These are phyloP conservation scores for Xiphophorus couchianus DNA, from an alignment of 2,113 vertebrate species.

Conservation along the genomic window DNA sequence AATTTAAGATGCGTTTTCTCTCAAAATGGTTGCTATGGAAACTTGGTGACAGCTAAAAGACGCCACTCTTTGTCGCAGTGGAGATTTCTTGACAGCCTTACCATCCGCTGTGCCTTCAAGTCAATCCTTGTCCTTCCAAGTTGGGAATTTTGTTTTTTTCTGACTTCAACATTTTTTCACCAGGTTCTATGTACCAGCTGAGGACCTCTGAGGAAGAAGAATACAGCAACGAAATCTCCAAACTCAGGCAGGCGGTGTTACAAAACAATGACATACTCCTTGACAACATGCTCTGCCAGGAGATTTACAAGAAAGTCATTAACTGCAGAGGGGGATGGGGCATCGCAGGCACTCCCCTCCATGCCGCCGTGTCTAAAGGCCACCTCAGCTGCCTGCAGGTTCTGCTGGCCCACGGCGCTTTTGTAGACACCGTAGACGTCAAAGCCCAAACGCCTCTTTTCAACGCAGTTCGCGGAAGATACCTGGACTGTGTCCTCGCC, in stretches of 20 bases:
- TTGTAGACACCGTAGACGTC: conserved; percentile 79
- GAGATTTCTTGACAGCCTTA: background rate
- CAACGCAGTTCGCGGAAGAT: conserved; percentile 78
- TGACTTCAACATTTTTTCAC: background rate
- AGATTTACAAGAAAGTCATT: conserved; percentile 86
- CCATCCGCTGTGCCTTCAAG: background rate
- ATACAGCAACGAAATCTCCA: conserved; percentile 72
- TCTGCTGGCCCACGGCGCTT: conserved; percentile 86
- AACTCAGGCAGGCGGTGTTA: conserved; percentile 82
- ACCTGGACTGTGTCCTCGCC: conserved; percentile 77
- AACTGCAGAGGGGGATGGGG: conserved; percentile 92
- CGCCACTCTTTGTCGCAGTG: background rate
- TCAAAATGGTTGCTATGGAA: background rate
- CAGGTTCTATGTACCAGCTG: conserved; percentile 83
- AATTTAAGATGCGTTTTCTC: background rate
- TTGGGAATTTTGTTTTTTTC: too few relatives aligned
- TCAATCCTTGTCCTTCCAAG: background rate
- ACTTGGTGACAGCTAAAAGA: background rate
- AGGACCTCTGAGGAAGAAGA: conserved; percentile 70
- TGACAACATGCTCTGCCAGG: conserved; percentile 83
- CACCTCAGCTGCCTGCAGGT: conserved; percentile 83
- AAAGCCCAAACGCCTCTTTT: conserved; percentile 85
- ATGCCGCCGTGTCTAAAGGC: conserved; percentile 86
- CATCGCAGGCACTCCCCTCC: conserved; percentile 87
- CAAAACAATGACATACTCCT: conserved; percentile 83